These are phyloP conservation scores for Perdita meconis DNA, from an alignment of 2,888 invertebrate genomes.

Conservation along the genomic window DNA sequence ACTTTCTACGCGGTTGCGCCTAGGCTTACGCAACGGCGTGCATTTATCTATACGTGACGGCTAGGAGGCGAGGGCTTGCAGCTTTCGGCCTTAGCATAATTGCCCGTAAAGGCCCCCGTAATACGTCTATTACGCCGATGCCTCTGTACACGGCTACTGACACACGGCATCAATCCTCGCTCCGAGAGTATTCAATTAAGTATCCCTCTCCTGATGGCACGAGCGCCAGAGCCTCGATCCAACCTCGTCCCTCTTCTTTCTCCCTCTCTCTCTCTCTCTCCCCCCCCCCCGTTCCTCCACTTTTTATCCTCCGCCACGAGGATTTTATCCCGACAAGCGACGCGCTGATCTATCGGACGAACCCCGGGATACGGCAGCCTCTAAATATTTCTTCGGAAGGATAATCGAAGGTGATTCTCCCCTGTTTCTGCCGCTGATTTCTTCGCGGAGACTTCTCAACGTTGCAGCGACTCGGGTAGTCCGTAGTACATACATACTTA, in stretches of 20 bases:
- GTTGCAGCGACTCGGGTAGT: not conserved
- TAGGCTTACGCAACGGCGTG: constrained; percentile 52
- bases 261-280: not conserved
- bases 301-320: constrained; percentile 17
- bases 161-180: constrained; percentile 79
- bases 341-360: constrained; percentile 63
- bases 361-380: constrained; percentile 52
- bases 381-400: constrained; percentile 36
- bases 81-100: constrained; percentile 72
- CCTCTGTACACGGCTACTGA: constrained; percentile 73
- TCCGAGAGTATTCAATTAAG: constrained; percentile 80
- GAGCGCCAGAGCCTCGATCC: constrained; percentile 17
- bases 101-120: constrained; percentile 72
- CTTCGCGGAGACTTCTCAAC: not conserved
- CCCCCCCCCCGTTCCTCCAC: not conserved
- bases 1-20: constrained; percentile 37
- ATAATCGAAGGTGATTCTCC: constrained; percentile 27
- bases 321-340: constrained; percentile 16
- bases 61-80: constrained; percentile 29
- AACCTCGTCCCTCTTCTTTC: not conserved
- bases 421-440: constrained; percentile 9
- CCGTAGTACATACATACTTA: too few species aligned
- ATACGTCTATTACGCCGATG: constrained; percentile 73
- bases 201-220: constrained; percentile 35
- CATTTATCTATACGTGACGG: constrained; percentile 50